phyloP scores from a whole-genome alignment of 2,888 invertebrate genomes.

The Laothoe populi region DNA sequence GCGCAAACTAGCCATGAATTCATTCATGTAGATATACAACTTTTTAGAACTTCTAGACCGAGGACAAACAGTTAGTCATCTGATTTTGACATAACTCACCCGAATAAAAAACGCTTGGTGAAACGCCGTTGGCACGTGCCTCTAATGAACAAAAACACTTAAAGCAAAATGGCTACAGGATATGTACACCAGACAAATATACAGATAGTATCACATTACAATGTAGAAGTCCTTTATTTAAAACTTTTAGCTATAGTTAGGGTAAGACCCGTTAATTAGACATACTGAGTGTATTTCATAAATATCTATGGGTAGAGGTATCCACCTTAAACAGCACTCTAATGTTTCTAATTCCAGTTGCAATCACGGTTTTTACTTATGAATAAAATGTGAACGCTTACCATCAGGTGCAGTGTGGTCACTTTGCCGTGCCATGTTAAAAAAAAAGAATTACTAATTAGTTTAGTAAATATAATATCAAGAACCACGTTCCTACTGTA shows the following conservation, averaged over 20 bases:
- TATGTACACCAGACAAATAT: not conserved
- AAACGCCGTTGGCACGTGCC: not conserved
- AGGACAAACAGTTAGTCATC: not conserved
- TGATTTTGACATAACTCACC: not conserved
- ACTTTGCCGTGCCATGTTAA: too few species aligned
- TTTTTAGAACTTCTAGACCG: not conserved
- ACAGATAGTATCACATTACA: not conserved
- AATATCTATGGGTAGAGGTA: too few species aligned
- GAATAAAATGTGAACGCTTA: too few species aligned
- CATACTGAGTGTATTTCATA: too few species aligned
- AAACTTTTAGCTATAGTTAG: too few species aligned
- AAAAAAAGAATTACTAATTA: not conserved
- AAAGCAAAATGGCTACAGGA: not conserved
- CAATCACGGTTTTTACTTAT: too few species aligned
- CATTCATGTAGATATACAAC: not conserved
- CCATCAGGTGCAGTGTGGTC: too few species aligned
- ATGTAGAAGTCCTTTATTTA: not conserved
- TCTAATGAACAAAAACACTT: not conserved
- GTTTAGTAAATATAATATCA: not conserved
- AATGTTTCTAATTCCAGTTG: too few species aligned
- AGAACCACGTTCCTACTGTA: not conserved
- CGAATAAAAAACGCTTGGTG: not conserved
- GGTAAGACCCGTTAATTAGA: too few species aligned
- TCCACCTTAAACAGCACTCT: too few species aligned
- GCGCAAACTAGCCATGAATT: too few species aligned